Evolutionary conservation across 2,888 invertebrate genomes (phyloP).

Genomic region (Drosophila prostipennis): DNA sequence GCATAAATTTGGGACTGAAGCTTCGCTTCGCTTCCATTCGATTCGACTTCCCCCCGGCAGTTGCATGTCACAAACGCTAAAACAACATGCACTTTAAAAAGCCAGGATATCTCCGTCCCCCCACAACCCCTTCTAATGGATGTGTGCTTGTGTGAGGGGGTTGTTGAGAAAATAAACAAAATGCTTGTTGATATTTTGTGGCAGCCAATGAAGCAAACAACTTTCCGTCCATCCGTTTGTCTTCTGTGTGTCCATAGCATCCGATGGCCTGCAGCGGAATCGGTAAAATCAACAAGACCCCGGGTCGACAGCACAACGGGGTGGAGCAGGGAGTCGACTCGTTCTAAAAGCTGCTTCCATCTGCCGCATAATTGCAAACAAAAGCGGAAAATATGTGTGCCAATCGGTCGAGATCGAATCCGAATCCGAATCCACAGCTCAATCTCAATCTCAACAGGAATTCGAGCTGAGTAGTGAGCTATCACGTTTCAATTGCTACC

Average conservation of each 20-base stretch:
- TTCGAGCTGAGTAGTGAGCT: conserved; percentile 15
- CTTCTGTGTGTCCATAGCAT: conserved; percentile 41
- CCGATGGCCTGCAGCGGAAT: conserved; percentile 70
- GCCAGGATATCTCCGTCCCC: conserved; percentile 16
- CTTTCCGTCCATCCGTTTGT: conserved; percentile 44
- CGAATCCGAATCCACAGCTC: background rate
- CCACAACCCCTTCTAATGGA: conserved; percentile 54
- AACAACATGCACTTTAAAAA: conserved; percentile 77
- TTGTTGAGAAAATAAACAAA: conserved; percentile 78
- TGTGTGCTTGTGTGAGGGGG: conserved; percentile 51
- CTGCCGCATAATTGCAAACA: conserved; percentile 70
- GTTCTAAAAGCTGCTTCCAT: conserved; percentile 51
- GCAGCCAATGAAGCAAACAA: conserved; percentile 81
- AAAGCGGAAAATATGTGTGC: conserved; percentile 55
- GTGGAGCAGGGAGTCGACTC: background rate
- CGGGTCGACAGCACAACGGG: conserved; percentile 25
- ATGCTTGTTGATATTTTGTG: conserved; percentile 80
- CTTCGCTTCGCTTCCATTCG: background rate
- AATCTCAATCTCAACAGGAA: conserved; percentile 3
- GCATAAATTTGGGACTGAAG: conserved; percentile 70
- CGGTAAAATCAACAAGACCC: conserved; percentile 72
- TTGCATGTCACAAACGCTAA: conserved; percentile 78
- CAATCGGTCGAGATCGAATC: conserved; percentile 22
- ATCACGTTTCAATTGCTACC: conserved; percentile 19
- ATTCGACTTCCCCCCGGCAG: conserved; percentile 26